Evolutionary conservation across 1,140 invertebrate species (phyloP).

Genomic region (Drosophila pandora): DNA sequence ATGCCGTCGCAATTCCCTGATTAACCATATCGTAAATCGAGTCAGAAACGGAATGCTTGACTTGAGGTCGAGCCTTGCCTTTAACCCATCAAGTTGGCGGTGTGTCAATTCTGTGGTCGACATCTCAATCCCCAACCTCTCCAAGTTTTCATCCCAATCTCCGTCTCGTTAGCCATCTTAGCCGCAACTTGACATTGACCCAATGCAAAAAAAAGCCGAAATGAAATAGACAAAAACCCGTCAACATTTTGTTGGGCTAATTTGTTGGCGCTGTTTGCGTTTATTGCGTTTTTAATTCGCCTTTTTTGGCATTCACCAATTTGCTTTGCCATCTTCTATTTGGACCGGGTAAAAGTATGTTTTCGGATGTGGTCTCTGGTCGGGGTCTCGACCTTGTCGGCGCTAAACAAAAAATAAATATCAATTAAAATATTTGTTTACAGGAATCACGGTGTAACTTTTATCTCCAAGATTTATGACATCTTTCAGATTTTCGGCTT

Average conservation of each 20-base stretch:
- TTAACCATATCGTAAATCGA: constrained; percentile 36
- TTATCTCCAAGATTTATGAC: constrained; percentile 34
- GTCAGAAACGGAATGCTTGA: not conserved
- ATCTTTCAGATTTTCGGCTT: constrained; percentile 14
- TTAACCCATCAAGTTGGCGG: constrained; percentile 47
- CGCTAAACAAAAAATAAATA: constrained; percentile 11
- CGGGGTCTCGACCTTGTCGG: constrained; percentile 58
- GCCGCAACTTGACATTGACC: constrained; percentile 75
- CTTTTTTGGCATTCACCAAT: constrained; percentile 74
- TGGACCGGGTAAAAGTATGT: constrained; percentile 64
- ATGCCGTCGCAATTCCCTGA: constrained; percentile 24
- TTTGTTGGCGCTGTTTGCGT: constrained; percentile 42
- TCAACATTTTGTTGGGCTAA: constrained; percentile 58
- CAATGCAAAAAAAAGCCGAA: constrained; percentile 52
- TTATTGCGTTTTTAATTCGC: constrained; percentile 68
- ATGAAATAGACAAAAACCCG: constrained; percentile 58
- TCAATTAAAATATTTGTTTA: constrained; percentile 35
- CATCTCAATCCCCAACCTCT: constrained; percentile 54
- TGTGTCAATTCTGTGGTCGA: constrained; percentile 51
- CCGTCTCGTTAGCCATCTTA: not conserved
- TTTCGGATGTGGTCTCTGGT: constrained; percentile 27
- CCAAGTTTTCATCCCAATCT: constrained; percentile 14
- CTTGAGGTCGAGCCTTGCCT: constrained; percentile 42
- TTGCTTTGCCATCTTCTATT: constrained; percentile 52
- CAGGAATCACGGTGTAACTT: constrained; percentile 29